phyloP scores from a whole-genome alignment of 2,113 vertebrate genomes.

The Microtus ochrogaster region DNA sequence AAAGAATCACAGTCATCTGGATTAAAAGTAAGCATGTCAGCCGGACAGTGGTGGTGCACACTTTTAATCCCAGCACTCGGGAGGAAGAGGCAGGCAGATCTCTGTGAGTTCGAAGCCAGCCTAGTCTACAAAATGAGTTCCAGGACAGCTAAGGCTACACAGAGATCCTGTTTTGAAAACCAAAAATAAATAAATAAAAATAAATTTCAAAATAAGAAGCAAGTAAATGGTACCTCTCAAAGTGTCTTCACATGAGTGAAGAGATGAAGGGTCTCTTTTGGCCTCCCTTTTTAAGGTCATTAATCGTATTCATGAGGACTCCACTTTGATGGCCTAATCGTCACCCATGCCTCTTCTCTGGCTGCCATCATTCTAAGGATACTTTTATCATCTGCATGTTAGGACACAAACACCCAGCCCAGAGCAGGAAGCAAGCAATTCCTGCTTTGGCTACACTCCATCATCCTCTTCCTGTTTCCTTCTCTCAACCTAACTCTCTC shows the following conservation, averaged over 20 bases:
- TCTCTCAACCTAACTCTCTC: not conserved
- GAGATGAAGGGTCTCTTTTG: not conserved
- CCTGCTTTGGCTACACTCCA: not conserved
- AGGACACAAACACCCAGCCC: not conserved
- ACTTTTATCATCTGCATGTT: not conserved
- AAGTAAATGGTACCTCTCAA: not conserved
- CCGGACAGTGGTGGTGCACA: too few relatives aligned
- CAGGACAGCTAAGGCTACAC: too few relatives aligned
- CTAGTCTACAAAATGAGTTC: too few relatives aligned
- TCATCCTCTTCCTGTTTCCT: not conserved
- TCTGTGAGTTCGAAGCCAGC: too few relatives aligned
- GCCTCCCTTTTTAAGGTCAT: not conserved
- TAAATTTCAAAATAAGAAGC: too few relatives aligned
- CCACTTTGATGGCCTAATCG: not conserved
- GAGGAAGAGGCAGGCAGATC: too few relatives aligned
- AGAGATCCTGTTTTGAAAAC: too few relatives aligned
- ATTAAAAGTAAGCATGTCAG: not conserved
- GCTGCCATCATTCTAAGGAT: too few relatives aligned
- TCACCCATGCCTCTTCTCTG: not conserved
- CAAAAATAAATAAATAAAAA: too few relatives aligned
- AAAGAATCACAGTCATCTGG: not conserved
- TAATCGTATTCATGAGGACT: not conserved
- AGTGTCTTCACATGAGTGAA: not conserved
- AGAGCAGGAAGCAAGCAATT: not conserved
- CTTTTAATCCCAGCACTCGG: too few relatives aligned